Evolutionary conservation across 1,140 invertebrate genomes (phyloP).

Genomic region (Eupristina koningsbergeri): DNA sequence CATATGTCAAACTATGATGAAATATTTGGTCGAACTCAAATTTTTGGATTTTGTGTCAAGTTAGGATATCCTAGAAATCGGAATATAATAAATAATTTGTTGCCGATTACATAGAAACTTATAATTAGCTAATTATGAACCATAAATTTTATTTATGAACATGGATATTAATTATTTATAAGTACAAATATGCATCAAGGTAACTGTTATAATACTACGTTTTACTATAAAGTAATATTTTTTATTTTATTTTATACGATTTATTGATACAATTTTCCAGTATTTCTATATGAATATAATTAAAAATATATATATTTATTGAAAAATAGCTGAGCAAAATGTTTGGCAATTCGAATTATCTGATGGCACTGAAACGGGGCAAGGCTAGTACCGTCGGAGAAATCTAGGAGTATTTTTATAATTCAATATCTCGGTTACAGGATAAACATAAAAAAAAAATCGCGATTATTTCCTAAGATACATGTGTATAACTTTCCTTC

Average conservation of each 20-base stretch:
- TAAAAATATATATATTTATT: too few species aligned
- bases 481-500: constrained; percentile 8
- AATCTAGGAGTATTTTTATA: background rate
- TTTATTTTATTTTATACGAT: too few species aligned
- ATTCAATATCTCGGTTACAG: constrained; percentile 11
- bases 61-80: background rate
- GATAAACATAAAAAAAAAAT: constrained; percentile 11
- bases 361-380: background rate
- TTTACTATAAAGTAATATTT: too few species aligned
- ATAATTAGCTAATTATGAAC: background rate
- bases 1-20: background rate
- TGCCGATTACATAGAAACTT: background rate
- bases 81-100: background rate
- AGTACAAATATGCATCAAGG: too few species aligned
- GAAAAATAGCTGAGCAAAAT: too few species aligned
- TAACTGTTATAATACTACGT: too few species aligned
- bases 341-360: too few species aligned
- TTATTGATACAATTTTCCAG: too few species aligned
- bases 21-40: background rate
- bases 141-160: background rate
- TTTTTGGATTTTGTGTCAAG: background rate
- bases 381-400: constrained; percentile 11
- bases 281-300: too few species aligned
- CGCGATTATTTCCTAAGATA: constrained; percentile 11
- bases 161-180: background rate